Evolutionary conservation across 2,113 vertebrate genomes (phyloP).

Genomic region (Triplophysa rosa): DNA sequence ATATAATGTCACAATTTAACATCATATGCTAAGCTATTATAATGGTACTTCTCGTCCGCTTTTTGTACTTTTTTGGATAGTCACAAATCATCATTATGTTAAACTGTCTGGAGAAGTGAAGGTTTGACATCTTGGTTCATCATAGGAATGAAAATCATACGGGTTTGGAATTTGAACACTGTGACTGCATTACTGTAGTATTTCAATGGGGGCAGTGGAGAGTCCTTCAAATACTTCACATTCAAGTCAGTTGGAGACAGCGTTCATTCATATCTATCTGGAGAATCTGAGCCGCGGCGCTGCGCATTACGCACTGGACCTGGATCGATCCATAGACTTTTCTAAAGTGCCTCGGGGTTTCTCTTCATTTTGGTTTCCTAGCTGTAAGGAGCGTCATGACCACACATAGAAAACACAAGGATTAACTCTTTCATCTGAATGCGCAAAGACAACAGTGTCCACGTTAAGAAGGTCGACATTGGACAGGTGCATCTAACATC

Average conservation of each 20-base stretch:
- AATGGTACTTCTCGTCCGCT: no score
- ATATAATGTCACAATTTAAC: no score
- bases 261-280: not conserved
- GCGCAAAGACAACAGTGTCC: not conserved
- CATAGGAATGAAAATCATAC: no score
- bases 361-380: not conserved
- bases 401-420: not conserved
- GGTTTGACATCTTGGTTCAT: not conserved
- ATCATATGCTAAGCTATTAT: no score
- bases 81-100: no score
- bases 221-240: not conserved
- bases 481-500: slow-evolving; percentile 13
- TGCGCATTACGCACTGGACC: not conserved
- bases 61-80: no score
- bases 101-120: no score
- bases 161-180: no score
- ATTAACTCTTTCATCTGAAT: not conserved
- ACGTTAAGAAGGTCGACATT: not conserved
- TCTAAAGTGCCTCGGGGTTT: not conserved
- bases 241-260: not conserved
- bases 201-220: slow-evolving; percentile 38
- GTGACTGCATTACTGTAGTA: slow-evolving; percentile 2
- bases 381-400: not conserved
- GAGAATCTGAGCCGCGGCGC: not conserved
- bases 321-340: not conserved